Evolutionary conservation across 2,888 invertebrate species (phyloP), one percentile per base, ranked within the genome.

Genomic region (Linnaemya vulpina): DNA sequence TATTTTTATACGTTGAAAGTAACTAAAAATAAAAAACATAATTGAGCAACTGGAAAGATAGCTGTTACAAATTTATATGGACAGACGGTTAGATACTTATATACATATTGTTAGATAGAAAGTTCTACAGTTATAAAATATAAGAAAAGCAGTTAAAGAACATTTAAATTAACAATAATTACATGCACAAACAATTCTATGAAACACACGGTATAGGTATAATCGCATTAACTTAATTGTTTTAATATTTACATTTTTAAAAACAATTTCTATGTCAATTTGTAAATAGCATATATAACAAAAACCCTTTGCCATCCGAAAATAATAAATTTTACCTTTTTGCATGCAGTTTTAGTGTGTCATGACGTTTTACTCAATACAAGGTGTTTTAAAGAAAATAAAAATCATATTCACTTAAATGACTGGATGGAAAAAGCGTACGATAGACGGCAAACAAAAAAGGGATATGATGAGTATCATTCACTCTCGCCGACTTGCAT

Each of bases 121-220:
- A 22, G 25, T 20, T 43, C 15, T 43, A 58, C n/a, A 25, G 40
- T 5, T 30, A 30, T n/a, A 38, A 43, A 3, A n/a, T 53, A 62
- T 55, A 53, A 40, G 10, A n/a, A 63, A 60, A 71, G 43, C 55
- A 13, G 3, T 65, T 65, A 30, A 43, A 55, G 17, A 17, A 13
- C n/a, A 55, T 46, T 9, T 3, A 70, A 73, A 71, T 30, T n/a
- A 79, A 62, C 25, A 58, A 53, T 51, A 78, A 78, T 51, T 60
- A 51, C 30, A 70, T 62, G 43, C 20, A 58, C 53, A 67, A 58
- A 62, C n/a, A 70, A 75, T 76, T 68, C 43, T 53, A 63, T 43
- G 30, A 76, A 63, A 70, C 70, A 46, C 43, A 68, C 40, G 43
- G 17, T 55, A 46, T 40, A 30, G 3, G 30, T 71, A 73, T 49